Evolutionary conservation across 2,113 vertebrate species (phyloP), one percentile per base, ranked within the genome.

Genomic region (Anguilla rostrata): DNA sequence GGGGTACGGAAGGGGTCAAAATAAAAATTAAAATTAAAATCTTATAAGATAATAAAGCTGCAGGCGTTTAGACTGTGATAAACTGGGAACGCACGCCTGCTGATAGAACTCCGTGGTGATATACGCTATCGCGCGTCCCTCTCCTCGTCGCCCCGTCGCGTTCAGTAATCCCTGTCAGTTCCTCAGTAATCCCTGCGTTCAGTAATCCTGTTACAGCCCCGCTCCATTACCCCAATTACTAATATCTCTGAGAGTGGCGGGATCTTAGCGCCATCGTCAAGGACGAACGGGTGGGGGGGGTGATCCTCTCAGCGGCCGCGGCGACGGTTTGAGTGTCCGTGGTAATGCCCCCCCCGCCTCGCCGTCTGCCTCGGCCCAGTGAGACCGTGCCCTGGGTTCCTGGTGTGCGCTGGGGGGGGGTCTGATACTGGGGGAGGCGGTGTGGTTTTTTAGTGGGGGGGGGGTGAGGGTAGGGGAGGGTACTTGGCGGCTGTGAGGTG

Each of bases 151-250:
- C n/a, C n/a, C n/a, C n/a, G n/a, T n/a, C n/a, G n/a, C n/a, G n/a
- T n/a, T n/a, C n/a, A n/a, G n/a, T n/a, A n/a, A n/a, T n/a, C n/a
- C n/a, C n/a, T n/a, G n/a, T n/a, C n/a, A n/a, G n/a, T n/a, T n/a
- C n/a, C n/a, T n/a, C n/a, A n/a, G n/a, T n/a, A n/a, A n/a, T n/a
- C 97, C 95, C 92, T 96, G 94, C 96, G 96, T 94, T 94, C 94
- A 96, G 94, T 98, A 98, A 98, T 98, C 97, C 96, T 96, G 96
- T 98, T 98, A 97, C 40, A 93, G 94, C 87, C 88, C 94, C 95
- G 95, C 95, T 96, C 97, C 96, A 95, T 97, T 98, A 97, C 94
- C 96, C 96, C 97, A 96, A 97, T 96, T 95, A 95, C 96, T 96
- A 97, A 97, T 97, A 97, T 97, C 95, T 94, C 95, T 95, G 97